Percentiles rank a stretch among this genome's conserved stretches.
Evolutionary conservation across 2,797 vertebrate genomes (phyloP).

Genomic region (Epinephelus coioides): DNA sequence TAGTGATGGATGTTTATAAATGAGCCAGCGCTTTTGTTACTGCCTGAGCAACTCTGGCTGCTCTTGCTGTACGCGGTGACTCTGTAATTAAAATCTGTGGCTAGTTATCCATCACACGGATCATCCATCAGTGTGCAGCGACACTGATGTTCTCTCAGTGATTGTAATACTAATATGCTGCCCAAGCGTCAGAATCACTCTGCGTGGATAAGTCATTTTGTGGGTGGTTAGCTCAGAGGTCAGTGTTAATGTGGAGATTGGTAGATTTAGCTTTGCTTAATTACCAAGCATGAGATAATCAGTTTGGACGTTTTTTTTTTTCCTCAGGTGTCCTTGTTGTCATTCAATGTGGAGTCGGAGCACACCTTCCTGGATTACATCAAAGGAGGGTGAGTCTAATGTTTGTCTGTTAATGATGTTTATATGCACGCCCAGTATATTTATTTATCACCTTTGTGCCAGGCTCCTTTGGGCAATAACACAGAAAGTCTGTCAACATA

Average conservation of each 20-base stretch:
- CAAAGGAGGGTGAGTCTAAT: constrained; percentile 93
- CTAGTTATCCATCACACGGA: constrained; percentile 70
- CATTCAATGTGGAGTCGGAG: constrained; percentile 93
- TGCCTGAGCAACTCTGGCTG: constrained; percentile 48
- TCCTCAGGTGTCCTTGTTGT: constrained; percentile 92
- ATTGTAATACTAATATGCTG: constrained; percentile 66
- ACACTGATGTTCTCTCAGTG: constrained; percentile 43
- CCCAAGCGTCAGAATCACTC: constrained; percentile 26
- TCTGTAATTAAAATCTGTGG: constrained; percentile 75
- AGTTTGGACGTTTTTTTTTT: constrained; percentile 44
- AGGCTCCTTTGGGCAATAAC: not conserved
- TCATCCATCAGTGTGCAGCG: constrained; percentile 57
- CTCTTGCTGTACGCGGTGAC: constrained; percentile 40
- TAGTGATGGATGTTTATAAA: constrained; percentile 61
- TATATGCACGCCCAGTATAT: not conserved
- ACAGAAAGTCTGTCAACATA: not conserved
- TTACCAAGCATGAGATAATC: constrained; percentile 42
- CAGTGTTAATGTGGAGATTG: constrained; percentile 62
- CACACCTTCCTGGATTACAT: constrained; percentile 98
- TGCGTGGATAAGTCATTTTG: constrained; percentile 58
- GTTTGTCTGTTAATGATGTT: constrained; percentile 22
- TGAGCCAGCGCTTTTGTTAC: constrained; percentile 52
- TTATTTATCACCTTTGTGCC: not conserved
- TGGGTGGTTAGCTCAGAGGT: constrained; percentile 61
- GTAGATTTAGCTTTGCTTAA: constrained; percentile 45